phyloP scores from a whole-genome alignment of 2,888 invertebrate genomes.

The Nymphalis polychloros region DNA sequence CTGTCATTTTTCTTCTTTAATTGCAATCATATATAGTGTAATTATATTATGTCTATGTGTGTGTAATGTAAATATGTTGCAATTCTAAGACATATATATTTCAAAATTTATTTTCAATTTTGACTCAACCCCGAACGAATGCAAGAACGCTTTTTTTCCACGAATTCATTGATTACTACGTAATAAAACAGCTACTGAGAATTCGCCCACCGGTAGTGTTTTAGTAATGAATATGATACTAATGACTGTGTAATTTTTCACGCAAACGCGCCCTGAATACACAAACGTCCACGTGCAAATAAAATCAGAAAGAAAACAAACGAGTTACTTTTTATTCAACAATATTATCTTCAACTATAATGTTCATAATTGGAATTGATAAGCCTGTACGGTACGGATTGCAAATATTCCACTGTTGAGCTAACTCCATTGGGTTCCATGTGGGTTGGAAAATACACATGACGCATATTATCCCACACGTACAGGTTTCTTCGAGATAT shows the following conservation, averaged over 20 bases:
- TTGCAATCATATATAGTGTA: no score
- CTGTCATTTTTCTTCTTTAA: no score
- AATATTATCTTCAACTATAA: background rate
- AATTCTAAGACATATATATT: background rate
- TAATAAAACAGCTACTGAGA: slow-evolving; percentile 14
- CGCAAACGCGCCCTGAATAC: slow-evolving; percentile 18
- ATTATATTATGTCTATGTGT: no score
- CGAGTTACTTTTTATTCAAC: background rate
- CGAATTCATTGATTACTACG: background rate
- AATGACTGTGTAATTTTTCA: slow-evolving; percentile 33
- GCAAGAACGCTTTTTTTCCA: background rate
- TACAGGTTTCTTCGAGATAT: no score
- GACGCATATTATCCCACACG: no score
- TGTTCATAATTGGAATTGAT: no score
- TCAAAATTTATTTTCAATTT: slow-evolving; percentile 1
- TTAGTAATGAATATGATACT: slow-evolving; percentile 33
- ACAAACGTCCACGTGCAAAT: slow-evolving; percentile 14
- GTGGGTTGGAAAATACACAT: no score
- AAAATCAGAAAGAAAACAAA: background rate
- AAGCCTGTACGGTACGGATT: no score
- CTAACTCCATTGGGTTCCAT: no score
- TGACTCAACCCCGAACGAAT: background rate
- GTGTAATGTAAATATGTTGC: no score
- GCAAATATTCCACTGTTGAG: no score
- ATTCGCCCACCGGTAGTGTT: slow-evolving; percentile 9